A percentile compares a stretch with the other conserved stretches of the same genome.
Conservation (phyloP, 2,797 vertebrate genomes). For the Mus spretus region DNA sequence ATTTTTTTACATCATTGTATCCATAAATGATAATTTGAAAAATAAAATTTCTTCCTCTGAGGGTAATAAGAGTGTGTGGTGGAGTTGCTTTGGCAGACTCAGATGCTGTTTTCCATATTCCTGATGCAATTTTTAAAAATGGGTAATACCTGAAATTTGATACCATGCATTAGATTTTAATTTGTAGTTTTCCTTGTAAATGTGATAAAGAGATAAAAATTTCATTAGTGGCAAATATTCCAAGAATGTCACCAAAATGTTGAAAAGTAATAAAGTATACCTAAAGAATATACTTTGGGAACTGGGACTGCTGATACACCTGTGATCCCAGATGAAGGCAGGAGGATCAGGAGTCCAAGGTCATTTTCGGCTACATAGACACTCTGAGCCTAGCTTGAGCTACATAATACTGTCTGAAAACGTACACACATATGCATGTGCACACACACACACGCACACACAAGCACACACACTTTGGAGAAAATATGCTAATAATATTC, state of each 20-base stretch:
- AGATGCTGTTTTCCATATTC: neutral
- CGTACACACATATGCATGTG: neutral
- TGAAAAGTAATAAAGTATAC: neutral
- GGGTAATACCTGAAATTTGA: neutral
- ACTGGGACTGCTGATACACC: neutral
- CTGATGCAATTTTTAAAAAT: neutral
- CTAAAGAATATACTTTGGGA: neutral
- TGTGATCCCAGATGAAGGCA: neutral
- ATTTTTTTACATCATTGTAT: neutral
- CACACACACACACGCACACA: neutral
- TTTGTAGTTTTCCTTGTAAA: neutral
- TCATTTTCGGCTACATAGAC: neutral
- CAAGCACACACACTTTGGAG: neutral
- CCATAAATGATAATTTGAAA: conserved; percentile 16
- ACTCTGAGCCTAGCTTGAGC: neutral
- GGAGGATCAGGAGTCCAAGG: neutral
- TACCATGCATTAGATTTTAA: neutral
- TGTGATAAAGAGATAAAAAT: neutral
- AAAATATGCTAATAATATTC: neutral
- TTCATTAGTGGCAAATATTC: conserved; percentile 11
- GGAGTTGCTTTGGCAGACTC: conserved; percentile 25
- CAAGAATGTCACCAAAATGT: conserved; percentile 28
- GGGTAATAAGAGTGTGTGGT: neutral
- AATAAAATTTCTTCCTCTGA: neutral
- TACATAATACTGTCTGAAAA: too few species aligned